Conservation (phyloP, 1,140 invertebrate species). For the Notospermus geniculatus region DNA sequence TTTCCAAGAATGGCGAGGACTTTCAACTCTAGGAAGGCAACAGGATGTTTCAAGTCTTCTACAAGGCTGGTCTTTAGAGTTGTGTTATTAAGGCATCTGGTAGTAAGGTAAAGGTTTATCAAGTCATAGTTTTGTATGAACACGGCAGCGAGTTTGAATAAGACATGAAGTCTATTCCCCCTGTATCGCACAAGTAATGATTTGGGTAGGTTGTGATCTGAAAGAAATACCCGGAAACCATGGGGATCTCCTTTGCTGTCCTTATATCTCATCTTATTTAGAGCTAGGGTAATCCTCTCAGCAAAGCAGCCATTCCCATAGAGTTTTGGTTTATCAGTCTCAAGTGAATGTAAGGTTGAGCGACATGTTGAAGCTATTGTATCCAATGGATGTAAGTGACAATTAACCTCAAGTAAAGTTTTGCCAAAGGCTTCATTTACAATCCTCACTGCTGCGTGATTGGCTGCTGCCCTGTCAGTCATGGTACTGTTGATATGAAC, state of each 20-base stretch:
- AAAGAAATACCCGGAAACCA: constrained; percentile 16
- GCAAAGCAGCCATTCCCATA: constrained; percentile 8
- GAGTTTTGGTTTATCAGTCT: background rate
- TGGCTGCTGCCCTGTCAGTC: constrained; percentile 13
- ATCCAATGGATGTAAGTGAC: constrained; percentile 16
- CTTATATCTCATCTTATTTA: constrained; percentile 22
- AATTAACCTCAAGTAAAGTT: constrained; percentile 8
- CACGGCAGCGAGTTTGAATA: constrained; percentile 15
- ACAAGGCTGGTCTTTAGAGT: background rate
- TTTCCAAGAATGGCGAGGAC: no score
- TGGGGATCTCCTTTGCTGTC: constrained; percentile 22
- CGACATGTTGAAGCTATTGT: constrained; percentile 5
- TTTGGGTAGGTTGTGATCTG: background rate
- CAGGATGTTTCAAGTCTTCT: background rate
- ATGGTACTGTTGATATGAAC: constrained; percentile 13
- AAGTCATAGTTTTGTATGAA: background rate
- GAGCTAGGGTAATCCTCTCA: constrained; percentile 2
- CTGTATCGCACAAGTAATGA: constrained; percentile 10
- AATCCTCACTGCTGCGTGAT: constrained; percentile 2
- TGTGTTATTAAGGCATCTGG: background rate
- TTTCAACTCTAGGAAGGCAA: no score
- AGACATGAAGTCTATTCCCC: constrained; percentile 19
- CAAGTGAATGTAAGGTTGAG: background rate
- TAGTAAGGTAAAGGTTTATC: background rate
- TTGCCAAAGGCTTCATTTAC: constrained; percentile 6